Evolutionary conservation across 2,797 vertebrate genomes (phyloP).

Genomic region (Enteromius trimaculatus): DNA sequence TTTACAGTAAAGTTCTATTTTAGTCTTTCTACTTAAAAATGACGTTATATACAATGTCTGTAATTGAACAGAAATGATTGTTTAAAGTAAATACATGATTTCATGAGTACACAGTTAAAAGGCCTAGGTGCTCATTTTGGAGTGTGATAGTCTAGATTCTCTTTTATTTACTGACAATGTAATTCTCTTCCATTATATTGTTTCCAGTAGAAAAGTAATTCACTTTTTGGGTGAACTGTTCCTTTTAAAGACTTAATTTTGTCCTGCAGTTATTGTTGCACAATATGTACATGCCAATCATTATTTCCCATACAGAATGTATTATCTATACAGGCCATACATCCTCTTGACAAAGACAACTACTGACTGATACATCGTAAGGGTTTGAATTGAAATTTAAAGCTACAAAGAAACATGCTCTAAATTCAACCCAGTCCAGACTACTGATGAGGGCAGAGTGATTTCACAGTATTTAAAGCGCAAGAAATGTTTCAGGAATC

Average conservation of each 20-base stretch:
- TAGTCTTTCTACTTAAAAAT: background rate
- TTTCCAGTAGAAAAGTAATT: background rate
- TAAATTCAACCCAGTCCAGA: background rate
- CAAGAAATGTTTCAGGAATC: background rate
- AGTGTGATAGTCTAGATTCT: background rate
- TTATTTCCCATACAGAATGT: background rate
- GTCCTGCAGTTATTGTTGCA: background rate
- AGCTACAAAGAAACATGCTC: background rate
- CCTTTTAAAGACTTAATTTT: background rate
- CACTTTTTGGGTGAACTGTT: background rate
- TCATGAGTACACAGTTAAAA: background rate
- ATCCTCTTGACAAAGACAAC: background rate
- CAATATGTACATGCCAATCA: conserved; percentile 31
- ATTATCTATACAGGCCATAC: background rate
- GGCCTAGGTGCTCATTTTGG: background rate
- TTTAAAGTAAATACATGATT: background rate
- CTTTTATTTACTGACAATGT: conserved; percentile 20
- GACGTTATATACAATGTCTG: background rate
- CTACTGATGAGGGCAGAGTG: background rate
- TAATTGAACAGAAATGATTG: background rate
- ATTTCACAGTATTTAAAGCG: background rate
- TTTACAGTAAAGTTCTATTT: background rate
- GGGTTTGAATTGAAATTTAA: background rate
- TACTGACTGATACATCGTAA: background rate
- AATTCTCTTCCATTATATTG: background rate